Base-by-base conservation (phyloP, 2,888 invertebrate species). In the Clostera curtula region DNA sequence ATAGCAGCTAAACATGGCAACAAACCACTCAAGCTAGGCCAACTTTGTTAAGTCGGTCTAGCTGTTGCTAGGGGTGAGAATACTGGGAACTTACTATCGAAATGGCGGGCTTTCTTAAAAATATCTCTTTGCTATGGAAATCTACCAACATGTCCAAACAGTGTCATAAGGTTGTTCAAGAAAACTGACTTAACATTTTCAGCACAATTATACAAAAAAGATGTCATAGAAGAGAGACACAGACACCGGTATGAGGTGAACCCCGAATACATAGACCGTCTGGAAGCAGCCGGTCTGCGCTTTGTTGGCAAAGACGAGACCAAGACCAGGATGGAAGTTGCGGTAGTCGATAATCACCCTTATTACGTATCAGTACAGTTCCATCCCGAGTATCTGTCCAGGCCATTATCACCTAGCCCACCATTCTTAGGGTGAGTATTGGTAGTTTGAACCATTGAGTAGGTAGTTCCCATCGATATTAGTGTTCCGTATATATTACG, bases 191-290 rank as follows among this genome's bases (percentile, higher is more conserved):
- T 20, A 24, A 14, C 19, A 18, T 31, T 65, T 63, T 7, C 63
- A 91, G 92, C 87, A 33, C 87, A 89, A 66, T 71, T 96, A 2
- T 96, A 96, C 75, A 92, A 92, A 3, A 90, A 89, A 36, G 88
- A 90, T 6, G 74, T 73, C 27, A 90, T 99, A 27, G 95, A 97
- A 55, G 99, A 99, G 69, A 88, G 99, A 3, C 99, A 99, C 75
- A 85, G 99, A 24, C 99, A 99, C 72, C 87, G 99, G 12, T 99
- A 96, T 64, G 99, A 99, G 85, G 96, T 98, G 1, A 99, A 99
- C 83, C 96, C 96, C 0, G 86, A 89, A 22, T 93, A 93, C 65
- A 93, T 97, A 7, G 73, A 86, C 6, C 79, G 88, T 12, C 79
- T 98, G 13, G 94, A 96, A 68, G 86, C 88, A 19, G 88, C 88